Evolutionary conservation across 2,888 invertebrate genomes (phyloP), one percentile per base, ranked within the genome.

Genomic region (Dicranocentrus wangi): DNA sequence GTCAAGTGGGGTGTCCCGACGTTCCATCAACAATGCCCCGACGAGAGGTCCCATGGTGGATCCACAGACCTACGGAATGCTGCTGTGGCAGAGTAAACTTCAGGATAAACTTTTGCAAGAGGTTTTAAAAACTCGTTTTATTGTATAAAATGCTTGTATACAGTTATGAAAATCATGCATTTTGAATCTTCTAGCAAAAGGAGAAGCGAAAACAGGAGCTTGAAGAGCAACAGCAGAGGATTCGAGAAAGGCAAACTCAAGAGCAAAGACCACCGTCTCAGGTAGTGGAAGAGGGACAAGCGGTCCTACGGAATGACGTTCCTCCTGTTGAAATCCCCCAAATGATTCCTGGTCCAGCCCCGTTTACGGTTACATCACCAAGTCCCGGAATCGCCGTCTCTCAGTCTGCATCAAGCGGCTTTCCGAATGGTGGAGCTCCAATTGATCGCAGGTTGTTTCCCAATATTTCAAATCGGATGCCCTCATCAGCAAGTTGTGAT

Each of bases 21-120:
- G 23, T 19, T 66, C 65, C 5, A 32, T 71, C 58, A 71, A 55
- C 23, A 53, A 78, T 70, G 63, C 28, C 15, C 65, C 51, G 19
- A 42, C 71, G 7, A 65, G 71, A 7, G 79, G 79, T 8, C 65
- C 71, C 2, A 8, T 79, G 42, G 19, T 2, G 27, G 79, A 79
- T 58, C 79, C 79, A 1, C 79, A 79, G 32, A 79, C 79, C 1
- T 83, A 82, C 53, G 84, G 84, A 65, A 84, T 84, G 84, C 81
- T 84, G 25, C 21, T 84, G 63, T 84, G 84, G 84, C 84, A 84
- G 47, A 82, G 82, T 19, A 82, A 81, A 72, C 75, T 84, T 10
- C 84, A 84, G 47, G 82, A 82, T 21, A 84, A 82, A 68, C 75
- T 84, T 32, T 47, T 84, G 5, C 61, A 84, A 63, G 84, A 84